Evolutionary conservation across 2,113 vertebrate genomes (phyloP), one percentile per base, ranked within the genome.

Genomic region (Callaeas wilsoni): DNA sequence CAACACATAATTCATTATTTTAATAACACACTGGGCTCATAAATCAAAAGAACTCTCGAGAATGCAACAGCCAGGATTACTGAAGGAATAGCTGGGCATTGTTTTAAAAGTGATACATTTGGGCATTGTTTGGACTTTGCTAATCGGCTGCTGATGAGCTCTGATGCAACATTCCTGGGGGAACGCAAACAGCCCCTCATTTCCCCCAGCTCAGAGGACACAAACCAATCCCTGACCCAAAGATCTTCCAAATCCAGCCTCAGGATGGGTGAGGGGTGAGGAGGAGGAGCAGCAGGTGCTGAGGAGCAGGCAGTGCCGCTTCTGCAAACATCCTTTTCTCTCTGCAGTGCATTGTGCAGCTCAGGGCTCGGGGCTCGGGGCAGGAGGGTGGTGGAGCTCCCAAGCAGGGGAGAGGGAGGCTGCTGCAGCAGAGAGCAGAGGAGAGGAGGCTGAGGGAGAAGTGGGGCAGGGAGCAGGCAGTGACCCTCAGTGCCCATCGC

Each of bases 1-100:
- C 92, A 62, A 87, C 75, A 37, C 71, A 78, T 83, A 74, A 97
- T 95, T 95, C 94, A 94, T 95, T 95, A 90, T 82, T 96, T 96
- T 97, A 95, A 96, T 95, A 93, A 83, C 84, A 76, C 35, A 63
- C 39, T 19, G 57, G 76, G 90, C 78, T 76, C 93, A 84, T 96
- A 97, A 97, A 97, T 97, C 97, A 97, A 89, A 92, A 74, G 47
- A 93, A 88, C 55, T 53, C 94, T 97, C 67, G 83, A 93, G 76
- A 77, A 75, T 53, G 46, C 67, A 73, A 21, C 44, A 75, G 33
- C 20, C 22, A 63, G 55, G 60, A 78, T 94, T 73, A 75, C 32
- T 22, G 37, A 50, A 60, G 76, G 70, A 53, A 70, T 87, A 76
- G 41, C 32, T 67, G 26, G 18, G 50, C 42, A 15, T 55, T 96